Base-by-base conservation (phyloP, 2,113 vertebrate species). In the Lagopus leucura region DNA sequence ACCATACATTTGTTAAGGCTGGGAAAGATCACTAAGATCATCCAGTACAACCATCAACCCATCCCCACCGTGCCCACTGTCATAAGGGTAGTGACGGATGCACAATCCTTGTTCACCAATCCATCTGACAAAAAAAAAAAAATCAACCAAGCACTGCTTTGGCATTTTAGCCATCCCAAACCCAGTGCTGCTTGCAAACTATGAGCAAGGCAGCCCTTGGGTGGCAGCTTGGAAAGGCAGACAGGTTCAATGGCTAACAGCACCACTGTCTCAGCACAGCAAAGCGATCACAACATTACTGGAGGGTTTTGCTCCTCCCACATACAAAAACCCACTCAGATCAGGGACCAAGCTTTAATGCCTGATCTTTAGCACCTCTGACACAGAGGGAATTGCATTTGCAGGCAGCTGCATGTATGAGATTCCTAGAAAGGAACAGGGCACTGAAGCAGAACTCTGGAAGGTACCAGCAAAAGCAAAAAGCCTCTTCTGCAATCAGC, bases 381-480 rank as follows among this genome's bases (percentile, higher is more conserved):
- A 36, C 81, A 92, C 32, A 28, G 48, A 70, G 42, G 34, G 13
- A 38, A 52, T 13, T 0, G 0, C 2, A 3, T 10, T 43, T 4
- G 3, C 76, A 40, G 67, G 87, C 54, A 82, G 71, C 58, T 82
- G 81, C 87, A 47, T 8, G 45, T 14, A 15, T 40, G 69, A 63
- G 70, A 61, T 94, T 96, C 96, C 93, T 94, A 81, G 95, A 96
- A 93, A 95, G 95, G 91, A 70, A 28, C 27, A 13, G 24, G 61
- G 73, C 0, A 0, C 54, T 11, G 12, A 65, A 75, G 61, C 52
- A 57, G 13, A 91, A 43, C 87, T 88, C 87, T 54, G 79, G 21
- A 72, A 72, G 61, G n/a, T n/a, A 67, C 61, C 87, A 87, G 60
- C 3, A 3, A 69, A 78, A 84, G 73, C 76, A 86, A 55, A 89